phyloP scores from a whole-genome alignment of 1,140 invertebrate species.

The Nephila pilipes region DNA sequence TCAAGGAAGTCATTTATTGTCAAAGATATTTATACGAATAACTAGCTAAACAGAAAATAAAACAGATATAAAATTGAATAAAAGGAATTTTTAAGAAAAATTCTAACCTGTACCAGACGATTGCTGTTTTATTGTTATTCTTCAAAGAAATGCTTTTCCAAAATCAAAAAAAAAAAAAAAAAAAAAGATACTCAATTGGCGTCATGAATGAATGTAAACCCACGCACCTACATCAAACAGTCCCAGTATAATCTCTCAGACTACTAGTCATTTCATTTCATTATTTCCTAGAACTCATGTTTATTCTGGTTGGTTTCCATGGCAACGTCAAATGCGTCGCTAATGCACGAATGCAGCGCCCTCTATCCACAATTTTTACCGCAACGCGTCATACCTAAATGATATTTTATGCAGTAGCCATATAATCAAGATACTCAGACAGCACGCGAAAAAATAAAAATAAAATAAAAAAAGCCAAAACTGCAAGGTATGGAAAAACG shows the following conservation, averaged over 20 bases:
- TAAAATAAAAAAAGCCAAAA: constrained; percentile 11
- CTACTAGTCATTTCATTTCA: constrained; percentile 65
- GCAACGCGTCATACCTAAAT: constrained; percentile 70
- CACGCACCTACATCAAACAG: constrained; percentile 51
- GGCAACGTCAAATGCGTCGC: constrained; percentile 70
- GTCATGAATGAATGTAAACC: constrained; percentile 55
- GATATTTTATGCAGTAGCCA: constrained; percentile 74
- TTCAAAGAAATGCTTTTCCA: constrained; percentile 11
- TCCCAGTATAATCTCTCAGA: constrained; percentile 44
- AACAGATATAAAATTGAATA: no score
- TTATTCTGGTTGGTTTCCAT: constrained; percentile 74
- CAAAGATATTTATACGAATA: no score
- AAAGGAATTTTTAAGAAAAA: constrained; percentile 4
- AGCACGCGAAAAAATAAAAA: not conserved
- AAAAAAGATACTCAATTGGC: not conserved
- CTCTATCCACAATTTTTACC: constrained; percentile 71
- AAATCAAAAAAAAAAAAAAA: no score
- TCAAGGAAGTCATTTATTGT: no score
- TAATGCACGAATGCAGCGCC: constrained; percentile 62
- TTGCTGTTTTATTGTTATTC: not conserved
- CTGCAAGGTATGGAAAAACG: not conserved
- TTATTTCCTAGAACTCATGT: constrained; percentile 74
- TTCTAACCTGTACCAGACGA: constrained; percentile 21
- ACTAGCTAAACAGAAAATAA: no score
- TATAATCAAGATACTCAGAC: constrained; percentile 44